These are phyloP conservation scores for Semotilus atromaculatus DNA, from an alignment of 2,797 vertebrate genomes.

Conservation along the genomic window DNA sequence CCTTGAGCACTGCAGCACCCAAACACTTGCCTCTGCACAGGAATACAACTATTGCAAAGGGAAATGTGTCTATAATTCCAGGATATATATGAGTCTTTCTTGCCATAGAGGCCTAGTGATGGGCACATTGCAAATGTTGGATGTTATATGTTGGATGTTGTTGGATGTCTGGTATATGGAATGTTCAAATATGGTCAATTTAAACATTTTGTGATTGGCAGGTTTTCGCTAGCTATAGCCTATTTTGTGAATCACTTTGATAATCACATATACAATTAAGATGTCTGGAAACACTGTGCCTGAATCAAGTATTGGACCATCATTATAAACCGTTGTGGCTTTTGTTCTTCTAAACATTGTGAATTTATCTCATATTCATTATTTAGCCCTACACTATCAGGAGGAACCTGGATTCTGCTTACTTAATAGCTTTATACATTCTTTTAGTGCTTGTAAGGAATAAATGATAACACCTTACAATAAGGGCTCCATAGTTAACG, in stretches of 20 bases:
- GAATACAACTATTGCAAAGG: no score
- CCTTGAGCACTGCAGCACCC: no score
- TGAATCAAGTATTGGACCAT: background rate
- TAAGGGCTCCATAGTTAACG: background rate
- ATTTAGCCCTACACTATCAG: background rate
- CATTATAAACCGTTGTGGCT: background rate
- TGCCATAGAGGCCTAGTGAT: no score
- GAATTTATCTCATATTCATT: background rate
- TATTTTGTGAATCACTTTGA: background rate
- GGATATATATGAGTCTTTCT: no score
- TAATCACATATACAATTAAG: background rate
- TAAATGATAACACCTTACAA: background rate
- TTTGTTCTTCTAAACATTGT: slow-evolving; percentile 9
- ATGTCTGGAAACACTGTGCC: slow-evolving; percentile 4
- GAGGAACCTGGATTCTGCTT: background rate
- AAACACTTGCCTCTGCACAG: no score
- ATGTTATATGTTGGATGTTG: no score
- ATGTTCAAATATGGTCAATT: no score
- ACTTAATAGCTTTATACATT: background rate
- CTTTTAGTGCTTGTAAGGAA: background rate
- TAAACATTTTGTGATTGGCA: no score
- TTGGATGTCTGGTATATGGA: no score
- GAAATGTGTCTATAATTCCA: no score
- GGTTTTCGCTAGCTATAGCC: no score
- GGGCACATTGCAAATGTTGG: no score